A percentile compares a stretch with the other conserved stretches of the same genome.
These are phyloP conservation scores for Sebastiscus tertius DNA, from an alignment of 2,797 vertebrate species.

Conservation along the genomic window DNA sequence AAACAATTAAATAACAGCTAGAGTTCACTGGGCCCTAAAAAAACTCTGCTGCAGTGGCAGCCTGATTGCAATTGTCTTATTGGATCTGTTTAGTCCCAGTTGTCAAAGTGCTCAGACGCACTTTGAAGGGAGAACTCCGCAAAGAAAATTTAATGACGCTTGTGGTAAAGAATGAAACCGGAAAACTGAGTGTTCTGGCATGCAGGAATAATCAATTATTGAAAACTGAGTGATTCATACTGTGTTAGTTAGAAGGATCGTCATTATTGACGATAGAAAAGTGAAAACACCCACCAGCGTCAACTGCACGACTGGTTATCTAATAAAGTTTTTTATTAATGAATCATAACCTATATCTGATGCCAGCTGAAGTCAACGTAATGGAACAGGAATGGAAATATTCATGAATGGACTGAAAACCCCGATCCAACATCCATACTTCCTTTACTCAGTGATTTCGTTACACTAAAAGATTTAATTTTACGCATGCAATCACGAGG, in stretches of 20 bases:
- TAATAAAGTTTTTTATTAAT: background rate
- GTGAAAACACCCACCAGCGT: background rate
- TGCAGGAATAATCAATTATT: background rate
- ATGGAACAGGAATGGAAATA: background rate
- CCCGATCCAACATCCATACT: background rate
- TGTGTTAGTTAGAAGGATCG: background rate
- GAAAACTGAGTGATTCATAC: background rate
- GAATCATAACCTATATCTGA: conserved; percentile 4
- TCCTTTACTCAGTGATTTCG: background rate
- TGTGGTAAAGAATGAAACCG: background rate
- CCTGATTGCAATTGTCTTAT: conserved; percentile 63
- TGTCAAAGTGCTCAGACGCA: background rate
- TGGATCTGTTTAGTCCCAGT: conserved; percentile 14
- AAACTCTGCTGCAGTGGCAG: conserved; percentile 9
- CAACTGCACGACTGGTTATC: background rate
- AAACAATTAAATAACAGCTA: conserved; percentile 36
- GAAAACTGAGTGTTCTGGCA: background rate
- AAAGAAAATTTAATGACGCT: background rate
- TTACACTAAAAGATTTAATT: background rate
- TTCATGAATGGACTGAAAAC: background rate
- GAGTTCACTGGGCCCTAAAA: conserved; percentile 1
- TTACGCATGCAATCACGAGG: background rate
- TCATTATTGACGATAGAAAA: background rate
- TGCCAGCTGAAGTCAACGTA: background rate
- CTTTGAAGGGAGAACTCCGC: background rate